Conservation (phyloP, 2,888 invertebrate genomes). For the Agriopis aurantiaria region DNA sequence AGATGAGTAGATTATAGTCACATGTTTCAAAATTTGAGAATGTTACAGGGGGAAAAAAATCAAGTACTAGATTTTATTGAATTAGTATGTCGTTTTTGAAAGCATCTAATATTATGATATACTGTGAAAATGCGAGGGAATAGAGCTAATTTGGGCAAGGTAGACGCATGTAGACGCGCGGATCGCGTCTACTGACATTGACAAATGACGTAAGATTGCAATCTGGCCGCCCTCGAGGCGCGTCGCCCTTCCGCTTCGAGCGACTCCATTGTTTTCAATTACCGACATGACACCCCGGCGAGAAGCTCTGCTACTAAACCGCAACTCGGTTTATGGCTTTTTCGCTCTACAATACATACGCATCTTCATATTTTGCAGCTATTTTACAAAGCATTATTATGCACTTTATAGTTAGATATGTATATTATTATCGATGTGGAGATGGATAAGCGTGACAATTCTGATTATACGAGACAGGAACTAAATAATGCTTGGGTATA, state of each 20-base stretch:
- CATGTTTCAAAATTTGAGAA: constrained; percentile 14
- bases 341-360: constrained; percentile 59
- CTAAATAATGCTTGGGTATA: background rate
- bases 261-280: constrained; percentile 86
- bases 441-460: too few relatives aligned
- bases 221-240: constrained; percentile 87
- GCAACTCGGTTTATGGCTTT: constrained; percentile 77
- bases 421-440: background rate
- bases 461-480: background rate
- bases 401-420: background rate
- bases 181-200: constrained; percentile 88
- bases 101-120: background rate
- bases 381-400: background rate
- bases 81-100: background rate
- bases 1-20: background rate
- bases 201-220: constrained; percentile 92
- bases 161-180: constrained; percentile 74
- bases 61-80: background rate
- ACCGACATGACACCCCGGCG: constrained; percentile 82
- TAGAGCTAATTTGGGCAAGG: constrained; percentile 76
- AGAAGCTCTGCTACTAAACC: constrained; percentile 74
- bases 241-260: constrained; percentile 75
- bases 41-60: background rate
- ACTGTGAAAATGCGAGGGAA: constrained; percentile 37
- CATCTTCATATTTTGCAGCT: constrained; percentile 1